These are phyloP conservation scores for Monodelphis domestica DNA, from an alignment of 2,797 vertebrate genomes.

Conservation along the genomic window DNA sequence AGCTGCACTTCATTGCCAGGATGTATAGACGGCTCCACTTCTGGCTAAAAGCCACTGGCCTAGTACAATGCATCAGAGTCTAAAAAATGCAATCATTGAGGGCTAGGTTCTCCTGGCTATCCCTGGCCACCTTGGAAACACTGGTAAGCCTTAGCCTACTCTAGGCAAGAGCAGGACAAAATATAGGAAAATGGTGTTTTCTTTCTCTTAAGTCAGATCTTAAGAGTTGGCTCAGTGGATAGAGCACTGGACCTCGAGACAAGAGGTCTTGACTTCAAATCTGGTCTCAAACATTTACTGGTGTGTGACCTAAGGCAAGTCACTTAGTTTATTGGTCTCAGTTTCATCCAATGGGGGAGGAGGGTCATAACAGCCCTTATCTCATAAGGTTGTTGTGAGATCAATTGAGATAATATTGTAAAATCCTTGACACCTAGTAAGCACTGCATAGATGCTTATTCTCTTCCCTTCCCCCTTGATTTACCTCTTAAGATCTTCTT, in stretches of 20 bases:
- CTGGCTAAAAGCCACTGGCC: constrained; percentile 24
- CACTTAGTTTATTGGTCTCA: neutral
- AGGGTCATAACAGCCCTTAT: neutral
- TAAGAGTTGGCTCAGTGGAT: neutral
- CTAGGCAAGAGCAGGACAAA: constrained; percentile 57
- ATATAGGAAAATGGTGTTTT: constrained; percentile 47
- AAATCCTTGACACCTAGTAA: neutral
- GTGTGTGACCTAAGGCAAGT: neutral
- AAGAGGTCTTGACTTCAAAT: neutral
- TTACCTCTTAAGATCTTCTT: constrained; percentile 53
- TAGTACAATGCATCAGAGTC: constrained; percentile 27
- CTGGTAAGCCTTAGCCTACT: constrained; percentile 30
- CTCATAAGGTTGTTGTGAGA: neutral
- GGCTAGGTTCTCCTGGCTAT: constrained; percentile 30
- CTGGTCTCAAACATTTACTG: neutral
- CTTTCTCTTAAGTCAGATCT: neutral
- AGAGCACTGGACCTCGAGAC: neutral
- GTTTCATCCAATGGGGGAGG: neutral
- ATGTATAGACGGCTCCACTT: neutral
- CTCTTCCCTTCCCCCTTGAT: neutral
- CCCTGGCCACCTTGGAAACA: constrained; percentile 48
- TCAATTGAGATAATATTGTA: neutral
- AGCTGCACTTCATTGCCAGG: neutral
- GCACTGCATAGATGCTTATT: neutral
- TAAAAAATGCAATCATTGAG: neutral